Evolutionary conservation across 2,888 invertebrate species (phyloP).

Genomic region (Aphodius sticticus): DNA sequence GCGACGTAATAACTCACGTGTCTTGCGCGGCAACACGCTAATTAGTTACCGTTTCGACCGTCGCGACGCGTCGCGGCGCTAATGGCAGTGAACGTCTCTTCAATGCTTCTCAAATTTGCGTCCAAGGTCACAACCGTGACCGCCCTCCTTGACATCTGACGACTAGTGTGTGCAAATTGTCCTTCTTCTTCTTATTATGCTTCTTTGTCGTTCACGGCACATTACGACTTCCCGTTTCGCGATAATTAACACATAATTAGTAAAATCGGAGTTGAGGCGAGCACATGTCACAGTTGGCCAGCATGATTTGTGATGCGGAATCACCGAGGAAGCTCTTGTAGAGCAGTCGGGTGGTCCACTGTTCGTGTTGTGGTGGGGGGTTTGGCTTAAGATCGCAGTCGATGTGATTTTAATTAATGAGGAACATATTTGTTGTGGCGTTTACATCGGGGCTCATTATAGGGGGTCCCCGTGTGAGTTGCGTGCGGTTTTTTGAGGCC

Average conservation of each 20-base stretch:
- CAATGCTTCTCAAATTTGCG: neutral
- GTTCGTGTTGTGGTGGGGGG: neutral
- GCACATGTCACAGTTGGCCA: constrained; percentile 35
- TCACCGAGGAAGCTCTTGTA: neutral
- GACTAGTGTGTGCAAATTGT: constrained; percentile 32
- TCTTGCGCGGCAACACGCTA: neutral
- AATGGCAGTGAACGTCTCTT: neutral
- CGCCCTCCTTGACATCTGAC: neutral
- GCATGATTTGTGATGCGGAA: constrained; percentile 20
- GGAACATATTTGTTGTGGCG: neutral
- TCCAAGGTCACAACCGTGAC: neutral
- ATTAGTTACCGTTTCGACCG: neutral
- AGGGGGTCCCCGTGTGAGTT: too few relatives aligned
- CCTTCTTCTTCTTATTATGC: neutral
- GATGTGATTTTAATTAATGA: neutral
- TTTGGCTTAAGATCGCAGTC: neutral
- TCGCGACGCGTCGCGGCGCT: neutral
- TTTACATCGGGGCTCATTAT: too few relatives aligned
- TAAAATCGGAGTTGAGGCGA: constrained; percentile 49
- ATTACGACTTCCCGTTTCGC: constrained; percentile 54
- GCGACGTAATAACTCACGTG: neutral
- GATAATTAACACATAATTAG: constrained; percentile 55
- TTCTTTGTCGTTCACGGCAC: constrained; percentile 43
- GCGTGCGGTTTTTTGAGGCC: too few relatives aligned
- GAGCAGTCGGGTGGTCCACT: neutral